Evolutionary conservation across 2,113 vertebrate species (phyloP), one percentile per base, ranked within the genome.

Genomic region (Eulacestoma nigropectus): DNA sequence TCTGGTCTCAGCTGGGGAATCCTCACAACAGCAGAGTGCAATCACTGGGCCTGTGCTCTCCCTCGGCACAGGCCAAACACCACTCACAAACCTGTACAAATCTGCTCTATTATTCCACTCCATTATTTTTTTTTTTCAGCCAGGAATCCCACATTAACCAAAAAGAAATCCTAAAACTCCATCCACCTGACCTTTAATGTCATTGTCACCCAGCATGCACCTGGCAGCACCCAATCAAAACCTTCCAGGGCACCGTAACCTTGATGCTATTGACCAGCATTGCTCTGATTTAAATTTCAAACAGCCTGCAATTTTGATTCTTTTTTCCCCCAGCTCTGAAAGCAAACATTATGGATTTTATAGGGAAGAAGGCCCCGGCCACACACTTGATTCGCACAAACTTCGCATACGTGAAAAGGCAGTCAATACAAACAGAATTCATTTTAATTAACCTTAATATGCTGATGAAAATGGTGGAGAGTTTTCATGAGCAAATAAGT

Each of bases 381-480:
- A 93, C 92, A 96, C 91, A 95, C 87, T 97, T 89, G n/a, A 94
- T 97, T 97, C 91, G 84, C 97, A 98, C 98, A 96, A 96, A 97
- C 97, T 97, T 97, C 32, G 97, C 98, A 97, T 98, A 97, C 93
- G 82, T 96, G 97, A 98, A 97, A 97, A 98, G 97, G 96, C 94
- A 98, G 97, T 98, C 98, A 88, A 98, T 98, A 97, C 93, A 97
- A 98, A 97, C 95, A 95, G 98, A 98, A 98, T 98, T 98, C 98
- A 97, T 98, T 98, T 97, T 97, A 98, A 98, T 98, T 98, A 98
- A 98, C 97, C 96, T 97, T 97, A 98, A 98, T 98, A 98, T 89
- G 97, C 96, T 97, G 97, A 98, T 96, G 96, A 93, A 98, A 98
- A 97, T 64, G 72, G 88, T 65, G 79, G 87, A 72, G 94, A 96